Evolutionary conservation across 2,113 vertebrate genomes (phyloP), one percentile per base, ranked within the genome.

Genomic region (Mus musculus): DNA sequence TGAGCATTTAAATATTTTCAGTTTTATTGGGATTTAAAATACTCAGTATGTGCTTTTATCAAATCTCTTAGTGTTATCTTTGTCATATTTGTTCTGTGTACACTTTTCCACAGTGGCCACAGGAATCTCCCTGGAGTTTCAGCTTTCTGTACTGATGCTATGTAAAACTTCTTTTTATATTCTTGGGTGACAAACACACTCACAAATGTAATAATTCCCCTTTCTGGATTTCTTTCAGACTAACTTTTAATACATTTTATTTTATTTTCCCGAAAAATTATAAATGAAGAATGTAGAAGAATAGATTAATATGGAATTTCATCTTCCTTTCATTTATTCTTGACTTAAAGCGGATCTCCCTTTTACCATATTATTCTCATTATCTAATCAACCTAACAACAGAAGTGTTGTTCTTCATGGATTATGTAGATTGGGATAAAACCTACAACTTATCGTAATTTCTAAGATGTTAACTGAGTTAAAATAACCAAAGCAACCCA

Each of bases 241-340:
- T 71, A 3, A 39, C 28, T 13, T 65, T 20, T 19, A 0, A 78
- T 54, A 39, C 52, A 65, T 22, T 63, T 33, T 52, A 39, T n/a
- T 33, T 28, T 89, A 54, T 49, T 69, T 91, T 78, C 56, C 17
- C 33, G 13, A 78, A 71, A 89, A 28, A 2, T 24, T 72, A 59
- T n/a, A 91, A 96, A 46, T 54, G 10, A 33, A 89, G 46, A 81
- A 42, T 85, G 4, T 67, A 10, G 89, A 93, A 96, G 46, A 33
- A 46, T 69, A 39, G 12, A 20, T 80, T 52, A 78, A 52, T 49
- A 8, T 86, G 14, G 42, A 52, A 63, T 5, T 1, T 80, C 86
- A n/a, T 49, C 13, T 95, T 94, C 8, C 86, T 95, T 88, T 91
- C 28, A 76, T 92, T 90, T 52, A 87, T 24, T 90, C 42, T 92